Percentiles rank a stretch among this genome's conserved stretches.
Conservation (phyloP, 2,888 invertebrate species). For the Drosophila paracracens region DNA sequence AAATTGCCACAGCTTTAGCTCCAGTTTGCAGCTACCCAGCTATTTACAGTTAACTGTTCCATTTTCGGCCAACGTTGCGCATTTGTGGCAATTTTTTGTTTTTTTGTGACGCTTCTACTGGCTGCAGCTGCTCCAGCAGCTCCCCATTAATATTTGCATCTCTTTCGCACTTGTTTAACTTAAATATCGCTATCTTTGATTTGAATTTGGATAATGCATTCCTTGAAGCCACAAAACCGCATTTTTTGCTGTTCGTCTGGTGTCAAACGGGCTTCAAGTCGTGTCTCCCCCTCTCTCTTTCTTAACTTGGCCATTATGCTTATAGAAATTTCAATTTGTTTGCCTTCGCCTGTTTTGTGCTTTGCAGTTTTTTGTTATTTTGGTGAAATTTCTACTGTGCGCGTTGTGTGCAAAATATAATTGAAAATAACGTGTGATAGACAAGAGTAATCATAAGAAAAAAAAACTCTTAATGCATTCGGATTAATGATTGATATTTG, state of each 20-base stretch:
- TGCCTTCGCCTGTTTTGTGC: conserved; percentile 31
- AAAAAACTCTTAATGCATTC: conserved; percentile 39
- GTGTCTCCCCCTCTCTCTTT: not conserved
- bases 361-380: conserved; percentile 48
- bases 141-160: conserved; percentile 23
- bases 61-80: conserved; percentile 64
- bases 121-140: conserved; percentile 14
- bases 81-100: conserved; percentile 75
- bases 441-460: conserved; percentile 30
- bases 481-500: conserved; percentile 51
- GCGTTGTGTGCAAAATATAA: conserved; percentile 58
- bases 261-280: conserved; percentile 42
- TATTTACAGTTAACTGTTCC: conserved; percentile 76
- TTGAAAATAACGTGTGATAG: conserved; percentile 60
- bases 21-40: conserved; percentile 26
- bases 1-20: conserved; percentile 44
- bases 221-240: conserved; percentile 73
- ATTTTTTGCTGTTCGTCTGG: conserved; percentile 46
- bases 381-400: conserved; percentile 61
- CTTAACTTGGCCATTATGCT: conserved; percentile 35
- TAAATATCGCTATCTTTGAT: conserved; percentile 42
- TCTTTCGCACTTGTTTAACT: conserved; percentile 20
- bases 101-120: conserved; percentile 37
- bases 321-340: conserved; percentile 63
- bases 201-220: conserved; percentile 73